Base-by-base conservation (phyloP, 1,140 invertebrate species). In the Berghia stephanieae region DNA sequence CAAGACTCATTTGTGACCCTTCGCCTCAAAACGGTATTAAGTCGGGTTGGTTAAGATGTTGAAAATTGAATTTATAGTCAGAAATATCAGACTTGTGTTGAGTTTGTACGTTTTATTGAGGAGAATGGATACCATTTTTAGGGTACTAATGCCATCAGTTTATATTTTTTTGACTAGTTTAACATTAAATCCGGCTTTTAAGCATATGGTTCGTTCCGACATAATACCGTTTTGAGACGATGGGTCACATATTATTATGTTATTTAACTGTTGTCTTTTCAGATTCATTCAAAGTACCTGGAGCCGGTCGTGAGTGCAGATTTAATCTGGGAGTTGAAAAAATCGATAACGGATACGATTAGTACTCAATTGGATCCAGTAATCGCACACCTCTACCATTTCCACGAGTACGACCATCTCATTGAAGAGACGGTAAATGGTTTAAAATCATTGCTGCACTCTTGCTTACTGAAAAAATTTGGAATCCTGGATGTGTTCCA, bases 271-370 rank as follows among this genome's bases (percentile, higher is more conserved):
- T 40, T 31, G 6, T 68, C 16, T 16, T 71, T n/a, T 24, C 73
- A 75, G 73, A 24, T 75, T 5, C 2, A 31, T 6, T 21, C 42
- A 34, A 75, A 67, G 27, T 75, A 75, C 24, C 36, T 75, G 57
- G 3, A 24, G 13, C 73, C 73, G 31, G 52, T 52, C 38, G 40
- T 67, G 1, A 16, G 38, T 31, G 73, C 66, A 55, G 60, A 67
- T 43, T 34, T 63, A 4, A 34, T 46, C 1, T 21, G 67, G 34
- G 24, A 42, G 6, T 36, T 75, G 4, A 75, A 75, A 36, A 21
- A 63, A 43, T 1, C 42, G 5, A 46, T 75, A 21, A 10, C 46
- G n/a, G 31, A 44, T 10, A 44, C 46, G 36, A 27, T 75, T 31
- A 27, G 46, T 36, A 21, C 2, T 44, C 57, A 75, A 40, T 24